phyloP scores from a whole-genome alignment of 2,888 invertebrate species.

The Tolmerus cingulatus region DNA sequence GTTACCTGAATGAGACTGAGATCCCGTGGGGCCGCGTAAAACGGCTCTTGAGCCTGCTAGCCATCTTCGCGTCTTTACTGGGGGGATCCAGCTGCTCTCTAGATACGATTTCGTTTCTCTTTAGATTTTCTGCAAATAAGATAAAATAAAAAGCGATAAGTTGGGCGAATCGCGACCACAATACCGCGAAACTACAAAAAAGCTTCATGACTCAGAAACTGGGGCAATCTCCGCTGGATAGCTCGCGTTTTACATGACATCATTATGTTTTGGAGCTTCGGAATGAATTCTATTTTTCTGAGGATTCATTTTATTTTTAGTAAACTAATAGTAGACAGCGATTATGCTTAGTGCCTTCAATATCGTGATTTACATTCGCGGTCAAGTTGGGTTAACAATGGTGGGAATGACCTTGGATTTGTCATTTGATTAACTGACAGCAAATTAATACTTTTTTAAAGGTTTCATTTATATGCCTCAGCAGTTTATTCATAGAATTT shows the following conservation, averaged over 20 bases:
- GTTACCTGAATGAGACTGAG: conserved; percentile 27
- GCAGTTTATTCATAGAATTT: neutral
- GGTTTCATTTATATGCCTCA: neutral
- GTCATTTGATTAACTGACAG: neutral
- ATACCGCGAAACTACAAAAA: neutral
- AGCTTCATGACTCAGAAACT: neutral
- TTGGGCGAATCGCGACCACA: neutral
- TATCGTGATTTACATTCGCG: neutral
- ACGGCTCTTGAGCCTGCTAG: neutral
- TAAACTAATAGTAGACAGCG: neutral
- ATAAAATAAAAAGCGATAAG: neutral
- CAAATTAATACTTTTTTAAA: neutral
- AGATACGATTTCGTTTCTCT: neutral
- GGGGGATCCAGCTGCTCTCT: neutral
- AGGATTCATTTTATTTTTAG: neutral
- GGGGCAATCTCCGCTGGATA: neutral
- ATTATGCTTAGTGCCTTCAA: neutral
- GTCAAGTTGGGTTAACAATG: neutral
- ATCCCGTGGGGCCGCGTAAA: neutral
- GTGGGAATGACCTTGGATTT: neutral
- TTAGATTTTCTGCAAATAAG: conserved; percentile 17
- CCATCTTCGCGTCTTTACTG: neutral
- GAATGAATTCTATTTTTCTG: neutral
- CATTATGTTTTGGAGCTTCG: neutral
- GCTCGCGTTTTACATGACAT: neutral